phyloP scores from a whole-genome alignment of 2,113 vertebrate genomes.

The Phasianus colchicus region DNA sequence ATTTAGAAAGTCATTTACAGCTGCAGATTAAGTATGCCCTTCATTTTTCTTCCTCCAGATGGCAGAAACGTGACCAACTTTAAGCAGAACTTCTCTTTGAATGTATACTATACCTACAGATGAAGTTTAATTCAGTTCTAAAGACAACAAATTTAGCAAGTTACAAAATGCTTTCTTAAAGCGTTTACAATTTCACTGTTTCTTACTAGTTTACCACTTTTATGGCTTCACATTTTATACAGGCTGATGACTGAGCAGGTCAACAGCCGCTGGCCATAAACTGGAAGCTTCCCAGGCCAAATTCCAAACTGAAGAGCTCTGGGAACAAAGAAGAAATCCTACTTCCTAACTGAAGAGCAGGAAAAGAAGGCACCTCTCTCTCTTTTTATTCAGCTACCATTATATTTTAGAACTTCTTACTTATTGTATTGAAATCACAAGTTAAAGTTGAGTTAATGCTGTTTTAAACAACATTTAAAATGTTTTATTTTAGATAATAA shows the following conservation, averaged over 20 bases:
- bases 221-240: not conserved
- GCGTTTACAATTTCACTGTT: not conserved
- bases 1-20: not conserved
- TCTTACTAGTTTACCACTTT: not conserved
- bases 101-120: not conserved
- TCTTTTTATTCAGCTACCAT: not conserved
- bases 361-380: not conserved
- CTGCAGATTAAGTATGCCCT: not conserved
- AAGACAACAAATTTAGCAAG: not conserved
- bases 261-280: not conserved
- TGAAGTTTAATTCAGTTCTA: constrained; percentile 22
- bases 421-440: not conserved
- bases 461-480: not conserved
- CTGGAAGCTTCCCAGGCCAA: not conserved
- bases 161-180: not conserved
- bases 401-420: not conserved
- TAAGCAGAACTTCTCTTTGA: not conserved
- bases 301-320: not conserved
- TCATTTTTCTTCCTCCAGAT: constrained; percentile 59
- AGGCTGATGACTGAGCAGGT: not conserved
- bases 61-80: constrained; percentile 62
- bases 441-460: not conserved
- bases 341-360: not conserved
- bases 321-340: not conserved
- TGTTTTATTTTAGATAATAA: not conserved